Evolutionary conservation across 2,113 vertebrate species (phyloP), one percentile per base, ranked within the genome.

Genomic region (Alosa alosa): DNA sequence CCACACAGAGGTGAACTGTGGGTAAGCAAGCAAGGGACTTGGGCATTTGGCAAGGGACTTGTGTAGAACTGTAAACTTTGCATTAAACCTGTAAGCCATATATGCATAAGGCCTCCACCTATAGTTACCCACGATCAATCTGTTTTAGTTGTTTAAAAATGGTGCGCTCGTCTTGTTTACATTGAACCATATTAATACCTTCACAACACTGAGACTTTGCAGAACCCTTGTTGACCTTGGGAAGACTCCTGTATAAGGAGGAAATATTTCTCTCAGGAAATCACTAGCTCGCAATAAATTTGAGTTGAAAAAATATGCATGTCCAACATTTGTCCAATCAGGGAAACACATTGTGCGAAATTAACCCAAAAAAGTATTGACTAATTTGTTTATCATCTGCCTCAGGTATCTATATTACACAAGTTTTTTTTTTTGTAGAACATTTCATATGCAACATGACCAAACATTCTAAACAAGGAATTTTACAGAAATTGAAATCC

Each of bases 161-260:
- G 31, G 10, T 31, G 64, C 8, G 25, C 64, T 72, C 31, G 0
- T 39, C 11, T 78, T 78, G 3, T 78, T 78, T 78, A 36, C 72
- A 78, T 36, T 78, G 72, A 78, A 39, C 72, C 72, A 78, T 78
- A 78, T 78, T 17, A 78, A 78, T 78, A 15, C 72, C 72, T 78
- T 78, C 13, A 17, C 68, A 31, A 75, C 68, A 13, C 68, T 75
- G 68, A 39, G 68, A 36, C 31, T 78, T 39, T 39, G 72, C 31
- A 39, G 72, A 78, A 78, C 72, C 72, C 31, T 36, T 78, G 31
- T 15, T 78, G 72, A 39, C 13, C 72, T 78, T 78, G 5, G 25
- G 31, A 4, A 41, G 72, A 75, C 68, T 39, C 10, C 68, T 11
- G 25, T 72, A 13, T 36, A 60, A 22, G 18, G 31, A 31, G 25